Evolutionary conservation across 2,888 invertebrate genomes (phyloP), one percentile per base, ranked within the genome.

Genomic region (Drosophila limbata): DNA sequence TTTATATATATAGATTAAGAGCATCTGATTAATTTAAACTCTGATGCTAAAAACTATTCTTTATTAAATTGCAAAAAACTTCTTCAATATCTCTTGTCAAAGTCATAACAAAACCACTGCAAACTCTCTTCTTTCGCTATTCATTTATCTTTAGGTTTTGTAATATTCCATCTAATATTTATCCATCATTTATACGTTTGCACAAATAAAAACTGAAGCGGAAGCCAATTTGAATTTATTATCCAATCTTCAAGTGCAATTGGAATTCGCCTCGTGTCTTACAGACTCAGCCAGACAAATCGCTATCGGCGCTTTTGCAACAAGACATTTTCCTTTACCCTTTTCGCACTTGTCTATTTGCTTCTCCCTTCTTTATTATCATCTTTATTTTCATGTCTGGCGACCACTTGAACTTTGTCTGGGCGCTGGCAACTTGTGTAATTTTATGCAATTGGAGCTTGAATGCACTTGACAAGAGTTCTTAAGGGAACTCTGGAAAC

Each of bases 381-480:
- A 87, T 88, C 89, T 88, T 66, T 52, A 88, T 71, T 88, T 69
- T 60, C 85, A 78, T 81, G 86, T 85, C 82, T 65, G 63, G 28
- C 64, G 48, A 48, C 55, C 70, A 88, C 80, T 84, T 89, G 80
- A 84, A 89, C 90, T 88, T 82, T 89, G 83, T 56, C 72, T 42
- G 71, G 65, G 76, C 81, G 78, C 42, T 67, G 71, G 52, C 80
- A 71, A 60, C 55, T 69, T 67, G 60, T 57, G 68, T 72, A 74
- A 64, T 75, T 63, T 73, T 73, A 40, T 82, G 79, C 81, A 81
- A 64, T 73, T 89, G 61, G 37, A 63, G 57, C 57, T 70, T 62
- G 55, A 66, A 65, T 73, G 63, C 83, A 65, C 77, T 88, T 83
- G 86, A 69, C 56, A 66, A 86, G 75, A 80, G 72, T 76, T 57